Evolutionary conservation across 2,113 vertebrate genomes (phyloP), one percentile per base, ranked within the genome.

Genomic region (Eptesicus fuscus): DNA sequence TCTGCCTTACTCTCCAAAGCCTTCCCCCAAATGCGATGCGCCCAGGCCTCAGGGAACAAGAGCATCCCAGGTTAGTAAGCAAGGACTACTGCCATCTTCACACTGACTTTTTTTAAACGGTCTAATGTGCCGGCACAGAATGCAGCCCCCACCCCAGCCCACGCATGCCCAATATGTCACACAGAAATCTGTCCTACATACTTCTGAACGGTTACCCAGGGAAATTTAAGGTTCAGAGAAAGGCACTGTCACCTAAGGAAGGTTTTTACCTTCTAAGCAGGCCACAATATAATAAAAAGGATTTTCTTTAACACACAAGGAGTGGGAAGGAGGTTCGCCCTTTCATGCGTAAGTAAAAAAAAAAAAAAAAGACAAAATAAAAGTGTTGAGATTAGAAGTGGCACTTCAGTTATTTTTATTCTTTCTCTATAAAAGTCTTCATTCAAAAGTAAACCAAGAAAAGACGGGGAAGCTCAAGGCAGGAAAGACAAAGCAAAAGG

Each of bases 121-220:
- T 18, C 47, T 35, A 3, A 5, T 0, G n/a, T 37, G 2, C 20
- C 17, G 13, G 59, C 51, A n/a, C 28, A 78, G 42, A 51, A 79
- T 4, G 10, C 7, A 73, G 44, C 28, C 23, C n/a, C 9, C 0
- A 0, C 4, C 25, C 14, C 37, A 65, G 67, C 49, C 47, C 5
- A 40, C 5, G 9, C 2, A 20, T 1, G 6, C 1, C 40, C 11
- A 71, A 9, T 5, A 25, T 30, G 25, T 1, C 32, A 25, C 44
- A 9, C 7, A 51, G 61, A 92, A 93, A 83, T 16, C 42, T 56
- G 4, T 13, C 44, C n/a, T 35, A n/a, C 17, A 32, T 2, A 49
- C 23, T 65, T 88, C 16, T 13, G 61, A 88, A 49, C 73, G 10
- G 56, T 23, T 49, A 40, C 23, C 74, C 56, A n/a, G 70, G n/a